Evolutionary conservation across 2,888 invertebrate genomes (phyloP).

Genomic region (Polyploca ridens): DNA sequence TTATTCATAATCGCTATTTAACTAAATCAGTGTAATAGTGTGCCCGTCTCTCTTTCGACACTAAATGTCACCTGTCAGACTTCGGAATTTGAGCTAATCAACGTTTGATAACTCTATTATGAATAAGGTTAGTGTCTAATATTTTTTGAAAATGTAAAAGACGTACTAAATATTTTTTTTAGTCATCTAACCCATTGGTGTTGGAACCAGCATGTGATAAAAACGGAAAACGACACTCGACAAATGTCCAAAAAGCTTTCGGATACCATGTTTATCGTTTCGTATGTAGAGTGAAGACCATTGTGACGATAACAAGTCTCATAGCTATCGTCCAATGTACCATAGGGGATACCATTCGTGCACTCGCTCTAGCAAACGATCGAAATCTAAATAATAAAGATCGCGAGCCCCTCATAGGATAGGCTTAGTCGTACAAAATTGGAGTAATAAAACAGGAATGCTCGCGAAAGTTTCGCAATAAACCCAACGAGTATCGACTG

Average conservation of each 20-base stretch:
- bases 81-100: no score
- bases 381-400: slow-evolving; percentile 83
- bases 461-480: slow-evolving; percentile 83
- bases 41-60: no score
- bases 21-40: no score
- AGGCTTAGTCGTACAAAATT: slow-evolving; percentile 83
- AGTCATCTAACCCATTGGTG: no score
- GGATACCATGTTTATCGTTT: not conserved
- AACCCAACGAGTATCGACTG: slow-evolving; percentile 83
- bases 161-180: no score
- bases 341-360: slow-evolving; percentile 30
- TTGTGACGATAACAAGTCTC: not conserved
- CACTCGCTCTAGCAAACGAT: slow-evolving; percentile 51
- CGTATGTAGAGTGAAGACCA: not conserved
- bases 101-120: no score
- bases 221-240: not conserved
- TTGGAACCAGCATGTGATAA: not conserved
- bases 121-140: no score
- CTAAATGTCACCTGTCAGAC: no score
- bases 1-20: no score
- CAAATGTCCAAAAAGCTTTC: not conserved
- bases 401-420: slow-evolving; percentile 69
- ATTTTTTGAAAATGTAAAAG: no score
- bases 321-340: slow-evolving; percentile 4
- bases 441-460: slow-evolving; percentile 84